A percentile compares a stretch with the other conserved stretches of the same genome.
These are phyloP conservation scores for Coregonus sp. DNA, from an alignment of 2,797 vertebrate genomes.

Conservation along the genomic window DNA sequence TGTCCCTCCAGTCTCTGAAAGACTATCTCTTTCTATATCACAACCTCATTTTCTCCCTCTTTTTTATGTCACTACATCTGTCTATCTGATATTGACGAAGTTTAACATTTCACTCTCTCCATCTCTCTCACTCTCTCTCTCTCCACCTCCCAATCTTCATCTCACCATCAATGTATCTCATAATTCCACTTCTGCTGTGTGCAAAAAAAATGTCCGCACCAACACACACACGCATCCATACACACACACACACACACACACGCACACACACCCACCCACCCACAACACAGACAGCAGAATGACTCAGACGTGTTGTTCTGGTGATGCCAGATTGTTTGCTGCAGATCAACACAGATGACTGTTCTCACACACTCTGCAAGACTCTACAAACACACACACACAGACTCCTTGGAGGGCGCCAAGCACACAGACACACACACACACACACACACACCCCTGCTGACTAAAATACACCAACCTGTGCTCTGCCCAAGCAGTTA, in stretches of 20 bases:
- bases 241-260: constrained; percentile 27
- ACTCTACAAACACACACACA: constrained; percentile 53
- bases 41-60: not conserved
- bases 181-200: not conserved
- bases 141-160: not conserved
- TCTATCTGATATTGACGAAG: not conserved
- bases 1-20: constrained; percentile 39
- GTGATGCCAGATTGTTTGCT: constrained; percentile 57
- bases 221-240: not conserved
- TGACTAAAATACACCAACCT: too few relatives aligned
- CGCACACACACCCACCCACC: constrained; percentile 19
- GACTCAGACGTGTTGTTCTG: constrained; percentile 58
- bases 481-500: too few relatives aligned
- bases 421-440: not conserved
- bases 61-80: not conserved
- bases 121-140: not conserved
- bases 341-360: constrained; percentile 65
- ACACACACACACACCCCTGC: not conserved
- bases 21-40: not conserved
- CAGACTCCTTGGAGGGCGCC: constrained; percentile 14
- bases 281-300: constrained; percentile 26
- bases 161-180: not conserved
- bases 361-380: constrained; percentile 52
- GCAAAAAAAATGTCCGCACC: not conserved
- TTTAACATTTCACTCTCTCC: not conserved